Conservation (phyloP, 2,888 invertebrate genomes). For the Anodontia alba region DNA sequence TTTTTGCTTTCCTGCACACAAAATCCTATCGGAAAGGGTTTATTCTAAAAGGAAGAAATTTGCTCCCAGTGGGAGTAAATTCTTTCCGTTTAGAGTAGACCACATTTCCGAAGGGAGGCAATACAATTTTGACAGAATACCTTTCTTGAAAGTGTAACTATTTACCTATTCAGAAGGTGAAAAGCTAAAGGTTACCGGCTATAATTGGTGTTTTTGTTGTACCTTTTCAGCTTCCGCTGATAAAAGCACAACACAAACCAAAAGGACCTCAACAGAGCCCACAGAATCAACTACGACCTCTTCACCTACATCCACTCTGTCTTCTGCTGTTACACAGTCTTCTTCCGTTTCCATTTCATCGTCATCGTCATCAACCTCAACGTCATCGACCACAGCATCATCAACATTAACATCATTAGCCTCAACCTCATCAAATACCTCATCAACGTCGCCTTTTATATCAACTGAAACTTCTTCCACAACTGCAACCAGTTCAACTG, state of each 20-base stretch:
- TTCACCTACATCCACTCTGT: not conserved
- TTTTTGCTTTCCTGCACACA: too few relatives aligned
- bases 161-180: too few relatives aligned
- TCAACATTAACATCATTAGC: not conserved
- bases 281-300: not conserved
- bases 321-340: not conserved
- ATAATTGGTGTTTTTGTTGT: not conserved
- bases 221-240: not conserved
- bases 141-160: too few relatives aligned
- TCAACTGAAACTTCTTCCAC: not conserved
- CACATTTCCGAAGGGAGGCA: too few relatives aligned
- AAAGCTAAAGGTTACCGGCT: too few relatives aligned
- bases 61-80: too few relatives aligned
- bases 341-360: not conserved
- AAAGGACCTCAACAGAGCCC: not conserved
- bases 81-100: too few relatives aligned
- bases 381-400: not conserved
- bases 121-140: too few relatives aligned
- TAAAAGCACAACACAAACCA: slow-evolving; percentile 7
- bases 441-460: not conserved
- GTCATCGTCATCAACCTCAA: not conserved
- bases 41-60: too few relatives aligned
- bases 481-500: not conserved
- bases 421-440: slow-evolving; percentile 4
- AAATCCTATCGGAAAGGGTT: too few relatives aligned